Evolutionary conservation across 2,888 invertebrate genomes (phyloP).

Genomic region (Torymus tubicola): DNA sequence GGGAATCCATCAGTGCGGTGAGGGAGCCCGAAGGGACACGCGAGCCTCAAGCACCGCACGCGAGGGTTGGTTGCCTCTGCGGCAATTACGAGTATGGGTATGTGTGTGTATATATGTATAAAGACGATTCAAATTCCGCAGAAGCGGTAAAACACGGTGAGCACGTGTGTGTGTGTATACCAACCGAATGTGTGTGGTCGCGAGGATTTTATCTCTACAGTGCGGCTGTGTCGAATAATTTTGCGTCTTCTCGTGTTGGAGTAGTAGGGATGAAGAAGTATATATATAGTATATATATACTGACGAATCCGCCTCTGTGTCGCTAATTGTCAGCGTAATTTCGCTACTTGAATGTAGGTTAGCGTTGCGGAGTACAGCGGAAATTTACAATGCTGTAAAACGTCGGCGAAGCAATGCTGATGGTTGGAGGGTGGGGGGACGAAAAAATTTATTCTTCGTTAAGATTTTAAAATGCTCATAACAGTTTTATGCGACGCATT

Average conservation of each 20-base stretch:
- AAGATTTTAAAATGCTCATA: constrained; percentile 53
- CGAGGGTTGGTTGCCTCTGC: constrained; percentile 10
- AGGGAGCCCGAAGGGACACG: constrained; percentile 36
- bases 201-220: constrained; percentile 32
- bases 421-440: background rate
- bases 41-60: constrained; percentile 7
- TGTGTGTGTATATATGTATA: background rate
- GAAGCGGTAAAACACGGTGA: constrained; percentile 15
- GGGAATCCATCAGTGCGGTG: background rate
- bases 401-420: background rate
- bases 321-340: constrained; percentile 49
- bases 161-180: constrained; percentile 1
- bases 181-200: constrained; percentile 51
- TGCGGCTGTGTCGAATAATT: constrained; percentile 45
- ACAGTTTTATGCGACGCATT: constrained; percentile 49
- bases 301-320: background rate
- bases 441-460: constrained; percentile 54
- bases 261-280: background rate
- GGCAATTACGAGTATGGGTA: constrained; percentile 7
- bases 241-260: background rate
- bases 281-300: too few relatives aligned
- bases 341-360: constrained; percentile 50
- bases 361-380: constrained; percentile 21
- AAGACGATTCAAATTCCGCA: constrained; percentile 28
- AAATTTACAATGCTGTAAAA: constrained; percentile 55